Conservation (phyloP, 2,888 invertebrate species). For the Ectobius pallidus region DNA sequence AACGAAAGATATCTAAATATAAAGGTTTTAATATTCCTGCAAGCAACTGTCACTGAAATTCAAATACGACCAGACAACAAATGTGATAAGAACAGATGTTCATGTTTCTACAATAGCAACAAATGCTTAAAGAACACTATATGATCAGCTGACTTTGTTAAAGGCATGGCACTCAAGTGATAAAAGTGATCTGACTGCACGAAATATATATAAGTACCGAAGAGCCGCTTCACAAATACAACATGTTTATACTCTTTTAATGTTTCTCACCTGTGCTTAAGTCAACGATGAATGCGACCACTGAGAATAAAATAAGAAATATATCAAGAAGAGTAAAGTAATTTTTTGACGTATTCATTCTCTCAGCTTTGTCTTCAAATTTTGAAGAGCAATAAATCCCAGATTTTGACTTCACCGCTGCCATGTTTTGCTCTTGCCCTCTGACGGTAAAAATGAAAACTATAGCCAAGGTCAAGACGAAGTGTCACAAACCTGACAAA, state of each 20-base stretch:
- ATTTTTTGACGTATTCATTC: conserved; percentile 29
- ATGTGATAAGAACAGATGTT: too few species aligned
- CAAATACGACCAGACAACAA: too few species aligned
- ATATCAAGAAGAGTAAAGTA: conserved; percentile 60
- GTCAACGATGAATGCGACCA: conserved; percentile 64
- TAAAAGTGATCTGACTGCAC: too few species aligned
- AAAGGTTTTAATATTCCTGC: too few species aligned
- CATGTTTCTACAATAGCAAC: too few species aligned
- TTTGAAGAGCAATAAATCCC: conserved; percentile 28
- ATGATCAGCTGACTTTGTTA: too few species aligned
- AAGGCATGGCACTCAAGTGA: too few species aligned
- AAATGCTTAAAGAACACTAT: too few species aligned
- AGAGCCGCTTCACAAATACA: neutral
- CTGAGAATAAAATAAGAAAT: conserved; percentile 62
- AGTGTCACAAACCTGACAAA: too few species aligned
- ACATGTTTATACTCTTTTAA: neutral
- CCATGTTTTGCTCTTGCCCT: conserved; percentile 40
- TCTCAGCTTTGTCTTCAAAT: conserved; percentile 41
- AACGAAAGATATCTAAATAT: too few species aligned
- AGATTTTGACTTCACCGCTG: conserved; percentile 43
- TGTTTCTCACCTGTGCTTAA: conserved; percentile 62
- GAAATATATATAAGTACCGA: too few species aligned
- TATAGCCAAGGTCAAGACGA: conserved; percentile 1
- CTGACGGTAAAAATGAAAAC: conserved; percentile 27
- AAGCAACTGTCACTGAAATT: too few species aligned